phyloP scores from a whole-genome alignment of 2,113 vertebrate genomes.

The Phylloscopus trochiloides region DNA sequence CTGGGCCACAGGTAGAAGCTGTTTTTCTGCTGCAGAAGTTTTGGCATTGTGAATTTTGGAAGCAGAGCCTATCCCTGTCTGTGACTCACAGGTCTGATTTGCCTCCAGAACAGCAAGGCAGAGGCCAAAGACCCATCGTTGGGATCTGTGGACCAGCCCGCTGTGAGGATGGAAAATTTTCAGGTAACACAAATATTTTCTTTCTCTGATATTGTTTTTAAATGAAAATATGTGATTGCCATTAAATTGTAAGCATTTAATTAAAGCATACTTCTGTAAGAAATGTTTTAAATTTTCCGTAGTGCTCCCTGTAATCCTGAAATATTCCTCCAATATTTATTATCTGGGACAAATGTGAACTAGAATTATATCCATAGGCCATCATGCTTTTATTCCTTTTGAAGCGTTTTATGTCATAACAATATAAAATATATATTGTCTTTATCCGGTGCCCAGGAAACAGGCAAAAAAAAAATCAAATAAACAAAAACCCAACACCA shows the following conservation, averaged over 20 bases:
- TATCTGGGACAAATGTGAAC: neutral
- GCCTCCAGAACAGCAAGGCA: conserved; percentile 74
- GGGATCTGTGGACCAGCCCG: conserved; percentile 74
- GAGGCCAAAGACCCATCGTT: conserved; percentile 74
- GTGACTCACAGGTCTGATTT: conserved; percentile 73
- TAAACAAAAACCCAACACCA: neutral
- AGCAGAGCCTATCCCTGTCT: conserved; percentile 57
- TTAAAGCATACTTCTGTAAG: neutral
- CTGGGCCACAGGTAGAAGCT: neutral
- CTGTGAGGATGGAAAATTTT: conserved; percentile 72
- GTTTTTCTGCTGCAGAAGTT: neutral
- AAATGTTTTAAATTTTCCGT: neutral
- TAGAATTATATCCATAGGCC: neutral
- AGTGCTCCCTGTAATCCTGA: neutral
- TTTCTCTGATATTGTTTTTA: neutral
- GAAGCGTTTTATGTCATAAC: neutral
- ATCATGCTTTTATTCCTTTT: neutral
- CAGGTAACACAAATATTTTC: conserved; percentile 60
- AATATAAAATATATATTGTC: neutral
- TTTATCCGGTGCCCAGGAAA: neutral
- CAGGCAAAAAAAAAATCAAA: neutral
- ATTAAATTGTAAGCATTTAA: neutral
- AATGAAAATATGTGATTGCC: neutral
- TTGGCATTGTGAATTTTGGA: conserved; percentile 11
- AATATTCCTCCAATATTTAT: neutral